Conservation (phyloP, 2,888 invertebrate species). For the Kuschelorhynchus macadamiae region DNA sequence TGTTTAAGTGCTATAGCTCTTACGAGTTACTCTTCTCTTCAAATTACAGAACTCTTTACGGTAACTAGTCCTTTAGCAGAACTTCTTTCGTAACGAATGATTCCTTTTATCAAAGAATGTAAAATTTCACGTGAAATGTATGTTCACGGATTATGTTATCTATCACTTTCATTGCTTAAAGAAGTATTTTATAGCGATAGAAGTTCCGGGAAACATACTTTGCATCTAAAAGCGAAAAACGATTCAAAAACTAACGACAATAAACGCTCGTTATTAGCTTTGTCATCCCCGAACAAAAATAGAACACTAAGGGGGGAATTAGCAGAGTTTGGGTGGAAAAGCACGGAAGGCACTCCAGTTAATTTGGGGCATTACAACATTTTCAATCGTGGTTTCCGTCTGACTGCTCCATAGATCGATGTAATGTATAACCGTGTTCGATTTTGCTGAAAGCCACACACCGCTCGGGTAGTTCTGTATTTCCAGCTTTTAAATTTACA, state of each 20-base stretch:
- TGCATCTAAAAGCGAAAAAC: no score
- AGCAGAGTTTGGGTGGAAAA: conserved; percentile 56
- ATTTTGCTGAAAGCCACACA: conserved; percentile 45
- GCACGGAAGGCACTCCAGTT: conserved; percentile 62
- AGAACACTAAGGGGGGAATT: conserved; percentile 54
- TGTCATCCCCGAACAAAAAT: conserved; percentile 29
- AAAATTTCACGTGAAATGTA: no score
- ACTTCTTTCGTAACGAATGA: no score
- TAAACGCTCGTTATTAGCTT: conserved; percentile 9
- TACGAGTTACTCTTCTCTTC: no score
- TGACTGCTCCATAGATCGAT: conserved; percentile 63
- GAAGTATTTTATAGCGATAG: no score
- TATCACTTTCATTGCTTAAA: no score
- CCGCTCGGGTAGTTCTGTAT: conserved; percentile 22
- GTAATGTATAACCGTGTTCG: conserved; percentile 50
- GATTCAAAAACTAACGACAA: conserved; percentile 12
- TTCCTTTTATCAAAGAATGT: no score
- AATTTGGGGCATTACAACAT: conserved; percentile 64
- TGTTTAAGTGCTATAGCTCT: no score
- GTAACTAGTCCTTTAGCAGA: no score
- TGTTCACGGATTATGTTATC: no score
- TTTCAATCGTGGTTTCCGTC: conserved; percentile 64
- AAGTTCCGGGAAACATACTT: no score
- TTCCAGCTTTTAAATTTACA: conserved; percentile 48
- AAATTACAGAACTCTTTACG: no score